phyloP scores from a whole-genome alignment of 2,113 vertebrate species.

The Elaphurus davidianus region DNA sequence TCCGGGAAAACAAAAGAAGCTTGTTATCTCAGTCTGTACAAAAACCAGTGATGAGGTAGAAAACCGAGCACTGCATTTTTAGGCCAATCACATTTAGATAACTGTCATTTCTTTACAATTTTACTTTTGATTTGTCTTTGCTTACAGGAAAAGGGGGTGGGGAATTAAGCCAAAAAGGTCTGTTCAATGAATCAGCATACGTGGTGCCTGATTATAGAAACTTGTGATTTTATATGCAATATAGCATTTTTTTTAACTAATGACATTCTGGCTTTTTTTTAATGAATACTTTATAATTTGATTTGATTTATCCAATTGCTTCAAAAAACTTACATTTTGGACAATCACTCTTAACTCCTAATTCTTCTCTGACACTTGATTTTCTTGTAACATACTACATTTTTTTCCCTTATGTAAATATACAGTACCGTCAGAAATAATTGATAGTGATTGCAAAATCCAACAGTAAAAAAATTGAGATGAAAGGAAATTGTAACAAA shows the following conservation, averaged over 20 bases:
- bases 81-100: constrained; percentile 72
- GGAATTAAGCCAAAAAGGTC: constrained; percentile 50
- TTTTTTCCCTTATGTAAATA: constrained; percentile 37
- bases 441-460: constrained; percentile 50
- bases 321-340: constrained; percentile 64
- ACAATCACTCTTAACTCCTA: constrained; percentile 58
- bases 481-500: constrained; percentile 54
- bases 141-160: constrained; percentile 59
- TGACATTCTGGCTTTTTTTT: constrained; percentile 60
- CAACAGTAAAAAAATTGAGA: not conserved
- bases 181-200: constrained; percentile 66
- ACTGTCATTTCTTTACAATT: constrained; percentile 64
- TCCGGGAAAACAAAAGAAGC: constrained; percentile 68
- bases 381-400: constrained; percentile 57
- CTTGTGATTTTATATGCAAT: constrained; percentile 59
- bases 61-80: constrained; percentile 45
- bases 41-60: constrained; percentile 75
- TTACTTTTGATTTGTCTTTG: constrained; percentile 73
- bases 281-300: constrained; percentile 62
- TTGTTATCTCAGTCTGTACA: constrained; percentile 79
- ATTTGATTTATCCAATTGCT: constrained; percentile 59
- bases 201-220: constrained; percentile 83
- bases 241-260: constrained; percentile 56
- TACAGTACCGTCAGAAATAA: constrained; percentile 57
- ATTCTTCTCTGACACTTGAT: constrained; percentile 60